Evolutionary conservation across 1,140 invertebrate species (phyloP).

Genomic region (Heliconius hewitsoni): DNA sequence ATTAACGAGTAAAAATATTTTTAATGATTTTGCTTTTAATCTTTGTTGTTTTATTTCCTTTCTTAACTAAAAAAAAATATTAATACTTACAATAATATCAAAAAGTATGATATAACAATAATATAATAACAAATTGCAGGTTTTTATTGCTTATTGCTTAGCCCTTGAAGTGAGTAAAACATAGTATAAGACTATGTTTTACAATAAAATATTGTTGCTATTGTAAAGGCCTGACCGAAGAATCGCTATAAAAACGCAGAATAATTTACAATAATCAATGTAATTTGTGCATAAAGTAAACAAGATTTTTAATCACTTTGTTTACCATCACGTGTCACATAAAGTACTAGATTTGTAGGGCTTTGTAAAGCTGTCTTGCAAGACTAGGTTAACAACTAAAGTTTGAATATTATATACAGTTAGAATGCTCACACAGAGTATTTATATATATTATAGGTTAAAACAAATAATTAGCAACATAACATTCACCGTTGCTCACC

Average conservation of each 20-base stretch:
- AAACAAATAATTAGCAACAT: too few relatives aligned
- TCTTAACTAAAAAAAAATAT: too few relatives aligned
- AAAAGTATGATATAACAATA: background rate
- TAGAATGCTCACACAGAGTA: background rate
- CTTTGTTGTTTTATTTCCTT: too few relatives aligned
- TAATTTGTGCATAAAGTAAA: conserved; percentile 34
- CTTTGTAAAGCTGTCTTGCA: conserved; percentile 2
- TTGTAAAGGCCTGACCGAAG: background rate
- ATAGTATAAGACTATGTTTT: background rate
- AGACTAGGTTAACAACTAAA: conserved; percentile 3
- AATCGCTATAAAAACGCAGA: conserved; percentile 24
- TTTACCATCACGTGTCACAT: conserved; percentile 5
- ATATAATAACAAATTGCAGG: background rate
- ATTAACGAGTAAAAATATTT: too few relatives aligned
- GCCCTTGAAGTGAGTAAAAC: background rate
- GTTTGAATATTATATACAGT: background rate
- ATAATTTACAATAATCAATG: conserved; percentile 32
- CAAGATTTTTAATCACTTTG: conserved; percentile 31
- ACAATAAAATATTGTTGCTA: background rate
- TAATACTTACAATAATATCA: background rate
- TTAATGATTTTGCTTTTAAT: too few relatives aligned
- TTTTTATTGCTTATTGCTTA: background rate
- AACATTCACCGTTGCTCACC: too few relatives aligned
- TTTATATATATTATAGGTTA: background rate
- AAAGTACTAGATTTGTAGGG: conserved; percentile 12